A percentile compares a stretch with the other conserved stretches of the same genome.
Conservation (phyloP, 2,113 vertebrate genomes). For the Oncorhynchus mykiss region DNA sequence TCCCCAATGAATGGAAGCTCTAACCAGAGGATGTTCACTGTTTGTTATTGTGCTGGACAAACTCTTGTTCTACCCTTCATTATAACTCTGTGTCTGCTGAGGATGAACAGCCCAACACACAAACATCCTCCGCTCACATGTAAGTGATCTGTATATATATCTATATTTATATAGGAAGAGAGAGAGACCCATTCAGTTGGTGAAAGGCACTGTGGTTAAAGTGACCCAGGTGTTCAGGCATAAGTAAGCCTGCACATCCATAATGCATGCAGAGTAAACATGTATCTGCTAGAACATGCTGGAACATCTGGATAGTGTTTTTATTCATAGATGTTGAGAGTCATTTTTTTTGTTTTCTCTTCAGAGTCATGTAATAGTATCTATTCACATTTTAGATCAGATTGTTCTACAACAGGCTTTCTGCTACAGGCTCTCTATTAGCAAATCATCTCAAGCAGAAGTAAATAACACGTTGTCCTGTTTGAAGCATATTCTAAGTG, state of each 20-base stretch:
- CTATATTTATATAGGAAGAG: neutral
- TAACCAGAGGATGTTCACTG: neutral
- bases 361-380: no score
- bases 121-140: neutral
- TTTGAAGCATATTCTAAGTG: neutral
- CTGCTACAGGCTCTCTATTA: no score
- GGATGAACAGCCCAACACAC: neutral
- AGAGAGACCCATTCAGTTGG: neutral
- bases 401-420: no score
- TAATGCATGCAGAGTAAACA: slow-evolving; percentile 36
- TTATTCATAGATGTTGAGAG: neutral
- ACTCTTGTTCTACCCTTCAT: neutral
- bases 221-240: slow-evolving; percentile 32
- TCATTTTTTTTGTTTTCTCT: neutral
- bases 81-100: neutral
- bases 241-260: slow-evolving; percentile 29
- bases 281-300: neutral
- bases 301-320: neutral
- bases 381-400: no score
- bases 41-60: neutral
- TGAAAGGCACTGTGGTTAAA: slow-evolving; percentile 45
- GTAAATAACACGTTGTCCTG: neutral
- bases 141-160: no score
- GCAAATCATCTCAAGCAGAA: neutral
- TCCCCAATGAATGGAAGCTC: neutral